Conservation (phyloP, 2,888 invertebrate species). For the Sepiola atlantica region DNA sequence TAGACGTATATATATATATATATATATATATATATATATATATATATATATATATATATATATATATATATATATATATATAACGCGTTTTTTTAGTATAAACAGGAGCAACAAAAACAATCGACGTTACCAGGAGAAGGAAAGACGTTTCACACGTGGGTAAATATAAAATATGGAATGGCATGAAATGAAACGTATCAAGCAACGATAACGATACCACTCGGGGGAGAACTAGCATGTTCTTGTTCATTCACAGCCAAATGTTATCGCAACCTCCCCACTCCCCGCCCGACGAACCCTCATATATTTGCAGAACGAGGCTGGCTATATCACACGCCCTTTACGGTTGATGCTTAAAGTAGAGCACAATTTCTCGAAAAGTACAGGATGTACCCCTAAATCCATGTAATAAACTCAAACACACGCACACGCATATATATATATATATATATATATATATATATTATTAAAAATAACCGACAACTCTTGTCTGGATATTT, state of each 20-base stretch:
- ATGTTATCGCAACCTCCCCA: background rate
- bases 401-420: no score
- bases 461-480: no score
- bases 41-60: no score
- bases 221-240: background rate
- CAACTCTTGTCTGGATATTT: no score
- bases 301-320: background rate
- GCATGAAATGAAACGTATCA: slow-evolving; percentile 5
- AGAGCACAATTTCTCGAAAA: background rate
- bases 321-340: background rate
- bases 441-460: background rate
- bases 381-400: background rate
- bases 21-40: no score
- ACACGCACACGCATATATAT: background rate
- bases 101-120: background rate
- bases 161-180: slow-evolving; percentile 20
- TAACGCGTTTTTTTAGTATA: no score
- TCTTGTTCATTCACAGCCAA: background rate
- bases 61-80: no score
- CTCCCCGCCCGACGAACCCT: background rate
- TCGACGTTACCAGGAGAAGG: background rate
- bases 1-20: no score
- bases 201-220: background rate
- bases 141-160: background rate
- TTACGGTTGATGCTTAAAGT: background rate